Base-by-base conservation (phyloP, 2,888 invertebrate species). In the Ornithoptera priamus region DNA sequence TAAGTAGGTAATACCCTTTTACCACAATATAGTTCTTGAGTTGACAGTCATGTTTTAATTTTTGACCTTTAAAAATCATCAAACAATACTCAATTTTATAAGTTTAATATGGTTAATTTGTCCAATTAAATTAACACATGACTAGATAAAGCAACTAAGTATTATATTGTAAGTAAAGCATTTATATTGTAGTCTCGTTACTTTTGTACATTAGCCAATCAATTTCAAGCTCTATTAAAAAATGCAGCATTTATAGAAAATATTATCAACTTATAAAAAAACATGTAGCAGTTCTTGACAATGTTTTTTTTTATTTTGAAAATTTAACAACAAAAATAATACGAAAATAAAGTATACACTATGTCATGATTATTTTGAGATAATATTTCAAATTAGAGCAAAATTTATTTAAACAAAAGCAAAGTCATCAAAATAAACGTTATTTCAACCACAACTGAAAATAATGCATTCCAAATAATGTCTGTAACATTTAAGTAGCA, bases 61-160 rank as follows among this genome's bases (percentile, higher is more conserved):
- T 36, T 61, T 36, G 30, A 60, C 60, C 53, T 56, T 65, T 39
- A 59, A 42, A 69, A 61, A 24, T 62, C 50, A n/a, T 5, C 22
- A 7, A 65, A 64, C 39, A 50, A 46, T 22, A 39, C 36, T 78
- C 79, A 53, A 83, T 83, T 84, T 85, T 81, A 80, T 83, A 84
- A 82, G 82, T 81, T 81, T 50, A 50, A 36, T 22, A 50, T 20
- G 24, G 12, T 66, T 53, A 22, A 50, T 46, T 58, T 53, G 62
- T 61, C 67, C 63, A 67, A 42, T 63, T 67, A 64, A 62, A 67
- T 57, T 50, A 65, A 65, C 56, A 69, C 68, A 67, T 76, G 75
- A 76, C 75, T 76, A 76, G 75, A 76, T 56, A 74, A 72, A 74
- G 72, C 69, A 64, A 60, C 72, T 68, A 72, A 74, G 72, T 75